Evolutionary conservation across 2,797 vertebrate species (phyloP).

Genomic region (Clarias fuscus): DNA sequence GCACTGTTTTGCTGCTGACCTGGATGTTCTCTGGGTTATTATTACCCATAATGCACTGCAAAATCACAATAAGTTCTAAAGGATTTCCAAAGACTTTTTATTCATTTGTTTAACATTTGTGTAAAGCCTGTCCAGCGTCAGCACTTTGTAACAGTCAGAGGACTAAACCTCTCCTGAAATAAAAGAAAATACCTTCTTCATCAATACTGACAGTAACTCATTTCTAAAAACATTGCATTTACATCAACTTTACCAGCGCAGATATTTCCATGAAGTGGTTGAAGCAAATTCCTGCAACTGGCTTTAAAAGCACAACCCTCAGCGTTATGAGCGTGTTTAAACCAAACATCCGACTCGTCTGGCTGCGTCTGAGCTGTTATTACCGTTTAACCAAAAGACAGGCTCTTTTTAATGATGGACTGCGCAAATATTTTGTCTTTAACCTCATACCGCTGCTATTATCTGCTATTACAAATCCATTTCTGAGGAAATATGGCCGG

Average conservation of each 20-base stretch:
- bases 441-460: neutral
- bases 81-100: too few relatives aligned
- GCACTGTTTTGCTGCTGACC: neutral
- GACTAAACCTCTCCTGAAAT: neutral
- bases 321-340: conserved; percentile 8
- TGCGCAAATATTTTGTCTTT: neutral
- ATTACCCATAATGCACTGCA: neutral
- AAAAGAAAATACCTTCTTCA: too few relatives aligned
- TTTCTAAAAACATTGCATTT: neutral
- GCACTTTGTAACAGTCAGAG: neutral
- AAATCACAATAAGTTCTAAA: neutral
- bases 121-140: neutral
- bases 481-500: neutral
- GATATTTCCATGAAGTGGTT: conserved; percentile 23
- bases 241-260: neutral
- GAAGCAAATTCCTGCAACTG: neutral
- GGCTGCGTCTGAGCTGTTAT: conserved; percentile 49
- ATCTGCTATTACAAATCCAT: conserved; percentile 1
- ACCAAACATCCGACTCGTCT: conserved; percentile 16
- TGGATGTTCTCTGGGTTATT: neutral
- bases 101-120: too few relatives aligned
- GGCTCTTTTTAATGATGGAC: conserved; percentile 1
- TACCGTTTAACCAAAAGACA: conserved; percentile 3
- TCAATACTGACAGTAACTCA: too few relatives aligned
- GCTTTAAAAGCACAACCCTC: conserved; percentile 10